These are phyloP conservation scores for Drosophila navojoa DNA, from an alignment of 1,140 invertebrate species.

Conservation along the genomic window DNA sequence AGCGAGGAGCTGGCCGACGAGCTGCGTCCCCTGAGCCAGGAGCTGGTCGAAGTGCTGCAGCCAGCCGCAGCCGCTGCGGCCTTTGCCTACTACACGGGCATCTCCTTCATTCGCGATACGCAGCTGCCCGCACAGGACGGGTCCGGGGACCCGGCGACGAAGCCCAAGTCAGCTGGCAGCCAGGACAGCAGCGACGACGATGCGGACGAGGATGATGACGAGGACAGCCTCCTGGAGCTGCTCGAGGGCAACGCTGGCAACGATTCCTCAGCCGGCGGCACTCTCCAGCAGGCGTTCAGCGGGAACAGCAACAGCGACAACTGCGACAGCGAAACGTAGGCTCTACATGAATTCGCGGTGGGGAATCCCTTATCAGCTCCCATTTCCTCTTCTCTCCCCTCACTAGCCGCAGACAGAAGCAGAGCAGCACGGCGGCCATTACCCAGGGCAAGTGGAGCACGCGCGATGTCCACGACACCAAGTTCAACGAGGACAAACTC, in stretches of 20 bases:
- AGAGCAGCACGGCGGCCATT: slow-evolving; percentile 60
- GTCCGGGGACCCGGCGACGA: slow-evolving; percentile 14
- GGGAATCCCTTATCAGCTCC: background rate
- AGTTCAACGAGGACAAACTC: slow-evolving; percentile 93
- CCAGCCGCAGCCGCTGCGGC: slow-evolving; percentile 68
- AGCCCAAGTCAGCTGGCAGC: slow-evolving; percentile 38
- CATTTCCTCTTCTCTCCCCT: background rate
- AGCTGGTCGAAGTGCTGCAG: slow-evolving; percentile 71
- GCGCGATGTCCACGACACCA: slow-evolving; percentile 90
- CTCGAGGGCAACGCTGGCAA: slow-evolving; percentile 41
- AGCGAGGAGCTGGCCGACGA: slow-evolving; percentile 41
- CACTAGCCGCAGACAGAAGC: slow-evolving; percentile 55
- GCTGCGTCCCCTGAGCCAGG: slow-evolving; percentile 65
- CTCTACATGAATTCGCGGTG: background rate
- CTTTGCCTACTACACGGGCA: slow-evolving; percentile 79
- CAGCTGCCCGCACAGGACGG: slow-evolving; percentile 35
- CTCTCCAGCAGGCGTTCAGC: slow-evolving; percentile 63
- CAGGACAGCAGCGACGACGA: slow-evolving; percentile 72
- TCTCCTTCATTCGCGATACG: slow-evolving; percentile 72
- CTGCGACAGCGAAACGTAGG: slow-evolving; percentile 67
- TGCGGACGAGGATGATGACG: slow-evolving; percentile 59
- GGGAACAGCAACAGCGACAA: slow-evolving; percentile 43
- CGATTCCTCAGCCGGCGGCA: slow-evolving; percentile 47
- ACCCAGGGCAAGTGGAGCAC: slow-evolving; percentile 88
- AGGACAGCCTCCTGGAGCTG: slow-evolving; percentile 60